Base-by-base conservation (phyloP, 2,113 vertebrate species). In the Hystrix brachyura region DNA sequence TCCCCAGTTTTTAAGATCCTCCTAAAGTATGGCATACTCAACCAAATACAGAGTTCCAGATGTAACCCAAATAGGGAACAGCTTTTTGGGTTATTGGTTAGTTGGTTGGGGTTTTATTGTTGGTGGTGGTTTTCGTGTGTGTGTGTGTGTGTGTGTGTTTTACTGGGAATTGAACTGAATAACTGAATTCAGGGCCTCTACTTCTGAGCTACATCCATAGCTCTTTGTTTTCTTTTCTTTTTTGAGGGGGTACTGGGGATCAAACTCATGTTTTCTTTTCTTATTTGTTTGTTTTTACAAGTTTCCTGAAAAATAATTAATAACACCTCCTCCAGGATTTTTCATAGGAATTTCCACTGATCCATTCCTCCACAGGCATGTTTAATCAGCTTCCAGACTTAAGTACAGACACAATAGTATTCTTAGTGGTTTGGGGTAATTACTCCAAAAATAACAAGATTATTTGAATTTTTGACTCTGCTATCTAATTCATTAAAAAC, bases 401-500 rank as follows among this genome's bases (percentile, higher is more conserved):
- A 69, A 79, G 18, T 94, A 29, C 14, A 95, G 38, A 83, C 59
- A 34, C 3, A n/a, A 86, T 48, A n/a, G 91, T 91, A 85, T 60
- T 85, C 29, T 64, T 83, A 82, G 11, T 65, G 46, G 69, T 38
- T 96, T 76, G 59, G 34, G 3, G n/a, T 76, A 86, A 79, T 84
- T 71, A 86, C 69, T 60, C 27, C 18, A 9, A 92, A 94, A 94
- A 88, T n/a, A 87, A 51, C 18, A 89, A 92, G 59, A 82, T 60
- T 9, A 65, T 60, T 89, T 60, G 34, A 76, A 92, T 55, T 48
- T 53, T 80, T 79, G 59, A 80, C 34, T 65, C 19, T 94, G 7
- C 71, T 83, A 38, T 67, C 64, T 89, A 92, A 76, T 86, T 92
- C 80, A 76, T 86, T 90, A 96, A 60, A 74, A 53, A 71, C 38